A percentile compares a stretch with the other conserved stretches of the same genome.
Conservation (phyloP, 2,888 invertebrate species). For the Callosobruchus maculatus region DNA sequence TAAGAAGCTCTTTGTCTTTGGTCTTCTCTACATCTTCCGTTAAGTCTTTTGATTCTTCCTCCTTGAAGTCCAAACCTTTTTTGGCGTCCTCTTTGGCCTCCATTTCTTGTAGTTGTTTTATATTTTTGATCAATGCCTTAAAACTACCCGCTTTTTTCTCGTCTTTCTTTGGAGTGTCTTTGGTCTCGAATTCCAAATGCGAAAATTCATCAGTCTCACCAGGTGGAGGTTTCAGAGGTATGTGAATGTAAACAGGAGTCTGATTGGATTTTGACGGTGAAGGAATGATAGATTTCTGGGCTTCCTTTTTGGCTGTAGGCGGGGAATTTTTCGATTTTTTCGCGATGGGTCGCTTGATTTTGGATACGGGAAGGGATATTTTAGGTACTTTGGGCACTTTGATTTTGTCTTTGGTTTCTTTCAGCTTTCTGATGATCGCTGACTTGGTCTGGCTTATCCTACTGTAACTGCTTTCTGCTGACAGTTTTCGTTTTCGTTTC, state of each 20-base stretch:
- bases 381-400: slow-evolving; percentile 38
- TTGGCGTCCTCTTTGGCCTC: slow-evolving; percentile 6
- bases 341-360: slow-evolving; percentile 30
- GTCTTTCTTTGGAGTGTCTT: slow-evolving; percentile 8
- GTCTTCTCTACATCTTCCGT: not conserved
- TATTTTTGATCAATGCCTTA: slow-evolving; percentile 13
- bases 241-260: slow-evolving; percentile 43
- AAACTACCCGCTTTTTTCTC: slow-evolving; percentile 14
- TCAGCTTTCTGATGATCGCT: slow-evolving; percentile 34
- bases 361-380: slow-evolving; percentile 26
- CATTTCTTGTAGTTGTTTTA: slow-evolving; percentile 14
- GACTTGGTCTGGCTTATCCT: slow-evolving; percentile 33
- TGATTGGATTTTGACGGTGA: slow-evolving; percentile 25
- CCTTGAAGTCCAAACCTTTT: not conserved
- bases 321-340: slow-evolving; percentile 33
- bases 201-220: slow-evolving; percentile 46
- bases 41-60: not conserved
- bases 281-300: slow-evolving; percentile 9
- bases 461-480: slow-evolving; percentile 35
- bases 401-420: slow-evolving; percentile 40
- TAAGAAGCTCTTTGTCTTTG: not conserved
- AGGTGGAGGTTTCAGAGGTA: slow-evolving; percentile 45
- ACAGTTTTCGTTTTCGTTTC: slow-evolving; percentile 34
- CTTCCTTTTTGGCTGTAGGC: slow-evolving; percentile 29
- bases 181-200: slow-evolving; percentile 39